These are phyloP conservation scores for Scolopax bukidnonensis DNA, from an alignment of 2,797 vertebrate species.

Conservation along the genomic window DNA sequence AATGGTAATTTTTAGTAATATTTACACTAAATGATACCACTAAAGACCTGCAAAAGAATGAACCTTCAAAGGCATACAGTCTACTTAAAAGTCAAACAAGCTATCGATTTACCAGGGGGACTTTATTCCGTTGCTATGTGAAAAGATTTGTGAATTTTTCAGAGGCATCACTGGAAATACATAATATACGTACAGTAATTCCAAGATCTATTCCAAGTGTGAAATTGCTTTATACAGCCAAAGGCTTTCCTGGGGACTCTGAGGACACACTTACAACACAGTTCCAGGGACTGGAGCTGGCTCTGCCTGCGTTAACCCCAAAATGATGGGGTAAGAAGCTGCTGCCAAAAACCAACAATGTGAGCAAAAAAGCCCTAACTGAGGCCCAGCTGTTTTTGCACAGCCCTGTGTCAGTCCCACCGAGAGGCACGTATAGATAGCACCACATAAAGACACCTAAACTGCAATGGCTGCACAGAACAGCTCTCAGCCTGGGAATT, in stretches of 20 bases:
- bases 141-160: constrained; percentile 41
- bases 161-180: not conserved
- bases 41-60: not conserved
- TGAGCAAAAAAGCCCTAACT: not conserved
- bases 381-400: not conserved
- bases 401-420: not conserved
- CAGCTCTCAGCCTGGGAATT: not conserved
- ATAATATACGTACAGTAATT: constrained; percentile 24
- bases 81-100: constrained; percentile 35
- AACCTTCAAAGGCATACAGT: not conserved
- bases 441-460: not conserved
- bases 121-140: not conserved
- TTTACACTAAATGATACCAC: not conserved
- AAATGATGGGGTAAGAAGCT: not conserved
- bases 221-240: constrained; percentile 42
- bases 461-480: not conserved
- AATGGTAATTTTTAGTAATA: not conserved
- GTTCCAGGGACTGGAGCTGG: not conserved
- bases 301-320: not conserved
- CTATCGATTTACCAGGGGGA: not conserved
- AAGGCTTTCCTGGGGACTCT: constrained; percentile 7
- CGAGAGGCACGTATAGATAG: fast-evolving
- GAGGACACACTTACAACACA: not conserved
- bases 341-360: not conserved
- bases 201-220: constrained; percentile 21